Evolutionary conservation across 1,140 invertebrate species (phyloP), one percentile per base, ranked within the genome.

Genomic region (Piezodorus guildinii): DNA sequence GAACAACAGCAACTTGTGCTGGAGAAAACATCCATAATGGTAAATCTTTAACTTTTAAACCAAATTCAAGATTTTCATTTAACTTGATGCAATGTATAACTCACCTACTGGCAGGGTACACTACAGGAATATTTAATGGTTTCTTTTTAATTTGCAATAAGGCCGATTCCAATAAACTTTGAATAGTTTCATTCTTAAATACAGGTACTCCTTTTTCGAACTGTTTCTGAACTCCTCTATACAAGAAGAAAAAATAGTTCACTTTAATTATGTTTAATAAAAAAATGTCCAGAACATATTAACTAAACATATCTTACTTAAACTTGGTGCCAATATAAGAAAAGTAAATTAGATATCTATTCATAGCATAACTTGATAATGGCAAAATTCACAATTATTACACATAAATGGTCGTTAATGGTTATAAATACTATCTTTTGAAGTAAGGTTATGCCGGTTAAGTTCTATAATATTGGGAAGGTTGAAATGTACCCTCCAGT

Each of bases 151-250:
- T 54, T 16, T 51, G 30, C 30, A 39, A 56, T 15, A 60, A 44
- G 8, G 56, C 58, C 16, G 49, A 44, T 63, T 68, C 68, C n/a
- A 68, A 65, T 19, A 67, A 19, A 27, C 66, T 60, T 58, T 68
- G 68, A 19, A 68, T 54, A 17, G 68, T 61, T 19, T 54, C 23
- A 34, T 39, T 39, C 17, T 30, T 12, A 39, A 23, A 46, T 25
- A 60, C n/a, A 6, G 63, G 61, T 12, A 51, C 34, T 6, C 51
- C 62, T 25, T 65, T 65, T 0, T 30, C 27, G 23, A 63, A 23
- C 46, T 68, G 68, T 56, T 68, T 68, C 45, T 68, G 68, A 39
- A 62, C 60, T n/a, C 66, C 68, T 58, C 66, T 67, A 56, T 23
- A 52, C 21, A 15, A 23, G 15, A 25, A 51, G 12, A 39, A 56